Percentiles rank a stretch among this genome's conserved stretches.
Evolutionary conservation across 1,140 invertebrate genomes (phyloP).

Genomic region (Drosophila navojoa): DNA sequence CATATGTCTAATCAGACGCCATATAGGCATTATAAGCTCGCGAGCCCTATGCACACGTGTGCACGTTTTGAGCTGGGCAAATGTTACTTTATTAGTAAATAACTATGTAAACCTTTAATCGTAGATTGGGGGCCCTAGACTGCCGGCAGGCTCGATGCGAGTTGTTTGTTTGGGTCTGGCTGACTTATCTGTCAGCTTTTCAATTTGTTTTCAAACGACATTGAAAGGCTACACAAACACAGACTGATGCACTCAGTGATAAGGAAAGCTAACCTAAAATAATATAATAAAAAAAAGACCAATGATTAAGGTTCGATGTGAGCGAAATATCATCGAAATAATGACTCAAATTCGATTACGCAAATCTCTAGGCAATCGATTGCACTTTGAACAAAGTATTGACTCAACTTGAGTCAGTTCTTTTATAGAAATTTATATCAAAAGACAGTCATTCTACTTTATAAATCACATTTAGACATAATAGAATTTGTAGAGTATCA

Average conservation of each 20-base stretch:
- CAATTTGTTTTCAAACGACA: conserved; percentile 69
- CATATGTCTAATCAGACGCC: not conserved
- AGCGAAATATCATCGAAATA: not conserved
- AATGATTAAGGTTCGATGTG: not conserved
- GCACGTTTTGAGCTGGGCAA: conserved; percentile 38
- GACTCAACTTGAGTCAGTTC: too few relatives aligned
- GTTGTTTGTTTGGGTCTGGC: conserved; percentile 58
- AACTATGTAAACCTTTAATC: conserved; percentile 41
- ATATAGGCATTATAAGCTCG: conserved; percentile 9
- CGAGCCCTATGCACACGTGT: conserved; percentile 29
- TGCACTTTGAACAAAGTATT: not conserved
- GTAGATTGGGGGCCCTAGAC: conserved; percentile 24
- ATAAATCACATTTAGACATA: too few relatives aligned
- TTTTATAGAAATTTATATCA: too few relatives aligned
- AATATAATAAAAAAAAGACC: not conserved
- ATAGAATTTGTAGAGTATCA: too few relatives aligned
- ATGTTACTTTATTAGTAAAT: conserved; percentile 6
- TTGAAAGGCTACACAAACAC: conserved; percentile 45
- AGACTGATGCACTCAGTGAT: conserved; percentile 24
- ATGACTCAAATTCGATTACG: conserved; percentile 12
- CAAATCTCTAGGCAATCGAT: not conserved
- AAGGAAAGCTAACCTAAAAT: conserved; percentile 24
- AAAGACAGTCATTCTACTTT: too few relatives aligned
- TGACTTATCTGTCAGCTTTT: conserved; percentile 38
- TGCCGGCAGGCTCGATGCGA: conserved; percentile 9